Percentiles rank a stretch among this genome's conserved stretches.
Conservation (phyloP, 2,797 vertebrate species). For the Vipera ursinii region DNA sequence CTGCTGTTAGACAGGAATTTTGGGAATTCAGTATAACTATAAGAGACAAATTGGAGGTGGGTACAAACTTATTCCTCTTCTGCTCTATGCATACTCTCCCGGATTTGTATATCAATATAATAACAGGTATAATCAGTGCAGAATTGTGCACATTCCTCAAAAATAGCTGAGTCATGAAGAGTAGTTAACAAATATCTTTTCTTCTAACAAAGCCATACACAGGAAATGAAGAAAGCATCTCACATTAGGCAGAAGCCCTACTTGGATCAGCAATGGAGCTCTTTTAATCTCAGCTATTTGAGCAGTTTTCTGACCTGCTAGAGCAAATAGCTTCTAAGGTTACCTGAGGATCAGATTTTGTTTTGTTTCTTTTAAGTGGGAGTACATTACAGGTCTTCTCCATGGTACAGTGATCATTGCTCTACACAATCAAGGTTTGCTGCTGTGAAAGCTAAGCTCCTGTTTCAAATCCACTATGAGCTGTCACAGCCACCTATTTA, state of each 20-base stretch:
- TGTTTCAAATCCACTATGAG: constrained; percentile 55
- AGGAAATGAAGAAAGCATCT: neutral
- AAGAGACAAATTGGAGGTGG: neutral
- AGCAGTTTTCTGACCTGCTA: constrained; percentile 37
- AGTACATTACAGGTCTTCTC: constrained; percentile 59
- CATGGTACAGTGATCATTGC: constrained; percentile 51
- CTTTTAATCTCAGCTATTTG: constrained; percentile 51
- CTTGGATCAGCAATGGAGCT: constrained; percentile 1
- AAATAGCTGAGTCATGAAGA: neutral
- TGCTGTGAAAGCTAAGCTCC: constrained; percentile 58
- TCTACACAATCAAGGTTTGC: constrained; percentile 55
- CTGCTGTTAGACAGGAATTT: neutral
- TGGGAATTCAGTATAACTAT: neutral
- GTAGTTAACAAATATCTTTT: neutral
- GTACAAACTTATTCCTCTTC: neutral
- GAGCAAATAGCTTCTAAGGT: constrained; percentile 65
- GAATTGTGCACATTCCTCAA: neutral
- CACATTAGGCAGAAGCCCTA: constrained; percentile 21
- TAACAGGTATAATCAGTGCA: neutral
- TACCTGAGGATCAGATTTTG: constrained; percentile 62
- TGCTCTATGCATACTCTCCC: neutral
- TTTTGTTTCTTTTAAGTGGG: constrained; percentile 63
- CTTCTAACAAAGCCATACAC: neutral
- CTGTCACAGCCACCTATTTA: constrained; percentile 42
- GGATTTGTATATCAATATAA: neutral